A percentile compares a stretch with the other conserved stretches of the same genome.
Conservation (phyloP, 64 coral and sea anemone species). For the Actinia tenebrosa region DNA sequence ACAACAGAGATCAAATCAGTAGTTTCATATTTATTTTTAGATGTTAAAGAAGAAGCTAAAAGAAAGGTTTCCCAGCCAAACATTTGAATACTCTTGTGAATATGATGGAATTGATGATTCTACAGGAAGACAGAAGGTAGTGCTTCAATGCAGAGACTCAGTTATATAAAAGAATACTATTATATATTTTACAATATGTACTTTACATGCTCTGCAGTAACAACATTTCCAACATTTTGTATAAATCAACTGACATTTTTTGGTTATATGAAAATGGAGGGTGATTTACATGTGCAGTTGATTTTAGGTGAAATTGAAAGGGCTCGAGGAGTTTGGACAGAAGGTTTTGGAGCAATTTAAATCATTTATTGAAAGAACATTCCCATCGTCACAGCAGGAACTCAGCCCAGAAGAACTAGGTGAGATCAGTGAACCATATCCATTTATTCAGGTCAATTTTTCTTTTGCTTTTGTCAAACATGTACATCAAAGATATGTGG, state of each 20-base stretch:
- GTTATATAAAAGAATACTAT: too few species aligned
- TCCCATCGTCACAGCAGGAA: conserved; percentile 34
- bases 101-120: conserved; percentile 68
- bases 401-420: conserved; percentile 60
- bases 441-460: too few species aligned
- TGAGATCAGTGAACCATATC: not conserved
- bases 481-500: too few species aligned
- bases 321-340: conserved; percentile 59
- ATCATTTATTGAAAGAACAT: conserved; percentile 44
- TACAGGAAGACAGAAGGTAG: conserved; percentile 67
- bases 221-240: too few species aligned
- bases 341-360: conserved; percentile 62
- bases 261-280: not conserved
- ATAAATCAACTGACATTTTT: too few species aligned
- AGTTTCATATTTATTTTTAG: not conserved
- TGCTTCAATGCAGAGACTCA: too few species aligned
- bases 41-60: conserved; percentile 62
- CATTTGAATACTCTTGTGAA: conserved; percentile 69
- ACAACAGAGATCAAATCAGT: not conserved
- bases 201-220: too few species aligned
- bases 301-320: conserved; percentile 66
- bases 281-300: not conserved
- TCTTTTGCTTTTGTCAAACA: too few species aligned
- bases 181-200: too few species aligned
- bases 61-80: conserved; percentile 48